Conservation (phyloP, 2,888 invertebrate species). For the Timandra comae region DNA sequence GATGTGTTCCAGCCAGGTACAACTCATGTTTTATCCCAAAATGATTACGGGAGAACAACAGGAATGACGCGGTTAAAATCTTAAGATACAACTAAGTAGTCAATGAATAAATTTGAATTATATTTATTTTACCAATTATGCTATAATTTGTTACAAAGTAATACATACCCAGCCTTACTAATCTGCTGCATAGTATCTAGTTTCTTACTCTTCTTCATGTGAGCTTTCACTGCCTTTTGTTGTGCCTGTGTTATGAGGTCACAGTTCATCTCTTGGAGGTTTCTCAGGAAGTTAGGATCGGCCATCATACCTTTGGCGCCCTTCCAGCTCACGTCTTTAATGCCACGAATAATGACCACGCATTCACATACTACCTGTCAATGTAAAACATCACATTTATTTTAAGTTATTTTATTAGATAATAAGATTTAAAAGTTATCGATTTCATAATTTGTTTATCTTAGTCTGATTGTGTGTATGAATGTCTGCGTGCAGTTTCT, state of each 20-base stretch:
- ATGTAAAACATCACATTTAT: not conserved
- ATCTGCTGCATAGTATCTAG: constrained; percentile 89
- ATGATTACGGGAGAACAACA: no score
- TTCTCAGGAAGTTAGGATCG: constrained; percentile 88
- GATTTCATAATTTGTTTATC: not conserved
- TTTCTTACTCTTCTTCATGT: constrained; percentile 83
- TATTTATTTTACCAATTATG: no score
- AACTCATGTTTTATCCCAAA: no score
- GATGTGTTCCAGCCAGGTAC: no score
- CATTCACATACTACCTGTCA: constrained; percentile 87
- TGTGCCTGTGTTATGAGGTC: constrained; percentile 84
- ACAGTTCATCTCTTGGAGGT: constrained; percentile 91
- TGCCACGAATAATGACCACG: constrained; percentile 88
- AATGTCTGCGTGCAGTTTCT: no score
- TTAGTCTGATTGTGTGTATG: no score
- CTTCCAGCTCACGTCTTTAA: constrained; percentile 93
- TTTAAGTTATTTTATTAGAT: not conserved
- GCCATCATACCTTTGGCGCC: constrained; percentile 95
- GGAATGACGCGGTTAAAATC: no score
- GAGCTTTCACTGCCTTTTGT: constrained; percentile 81
- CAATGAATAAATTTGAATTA: no score
- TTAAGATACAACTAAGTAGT: no score
- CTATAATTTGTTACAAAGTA: no score
- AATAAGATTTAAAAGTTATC: not conserved
- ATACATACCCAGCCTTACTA: constrained; percentile 84